Percentiles rank a stretch among this genome's conserved stretches.
Conservation (phyloP, 2,797 vertebrate genomes). For the Orestias chungarensis region DNA sequence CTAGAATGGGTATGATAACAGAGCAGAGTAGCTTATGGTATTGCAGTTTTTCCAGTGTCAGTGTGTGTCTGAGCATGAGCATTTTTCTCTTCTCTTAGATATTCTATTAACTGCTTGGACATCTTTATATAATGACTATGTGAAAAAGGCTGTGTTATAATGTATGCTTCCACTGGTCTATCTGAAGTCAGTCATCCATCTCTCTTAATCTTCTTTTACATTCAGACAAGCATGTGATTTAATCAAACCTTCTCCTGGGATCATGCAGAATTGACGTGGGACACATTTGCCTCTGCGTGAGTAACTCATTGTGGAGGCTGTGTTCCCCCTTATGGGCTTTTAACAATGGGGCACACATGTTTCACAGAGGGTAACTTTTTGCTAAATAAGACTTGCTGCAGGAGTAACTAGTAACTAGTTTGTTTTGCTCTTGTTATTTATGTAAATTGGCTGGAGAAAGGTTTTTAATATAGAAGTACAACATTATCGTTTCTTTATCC, state of each 20-base stretch:
- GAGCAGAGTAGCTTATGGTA: slow-evolving; percentile 60
- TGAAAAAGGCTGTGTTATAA: slow-evolving; percentile 21
- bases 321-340: slow-evolving; percentile 28
- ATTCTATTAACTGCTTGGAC: slow-evolving; percentile 29
- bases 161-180: slow-evolving; percentile 39
- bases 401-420: slow-evolving; percentile 18
- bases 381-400: slow-evolving; percentile 15
- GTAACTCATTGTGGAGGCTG: slow-evolving; percentile 51
- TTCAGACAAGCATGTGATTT: slow-evolving; percentile 72
- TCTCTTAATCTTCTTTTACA: slow-evolving; percentile 61
- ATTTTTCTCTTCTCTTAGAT: slow-evolving; percentile 7
- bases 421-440: slow-evolving; percentile 3
- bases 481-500: slow-evolving; percentile 10
- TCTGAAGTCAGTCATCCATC: slow-evolving; percentile 42
- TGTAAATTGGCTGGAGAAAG: not conserved
- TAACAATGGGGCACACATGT: slow-evolving; percentile 31
- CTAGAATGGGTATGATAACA: slow-evolving; percentile 56
- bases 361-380: slow-evolving; percentile 37
- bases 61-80: slow-evolving; percentile 30
- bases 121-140: slow-evolving; percentile 48
- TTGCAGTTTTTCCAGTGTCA: slow-evolving; percentile 40
- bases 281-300: slow-evolving; percentile 44
- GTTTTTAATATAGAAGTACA: not conserved
- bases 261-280: slow-evolving; percentile 54
- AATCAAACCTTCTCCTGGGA: slow-evolving; percentile 60